phyloP scores from a whole-genome alignment of 2,888 invertebrate species.

The Acrobasis suavella region DNA sequence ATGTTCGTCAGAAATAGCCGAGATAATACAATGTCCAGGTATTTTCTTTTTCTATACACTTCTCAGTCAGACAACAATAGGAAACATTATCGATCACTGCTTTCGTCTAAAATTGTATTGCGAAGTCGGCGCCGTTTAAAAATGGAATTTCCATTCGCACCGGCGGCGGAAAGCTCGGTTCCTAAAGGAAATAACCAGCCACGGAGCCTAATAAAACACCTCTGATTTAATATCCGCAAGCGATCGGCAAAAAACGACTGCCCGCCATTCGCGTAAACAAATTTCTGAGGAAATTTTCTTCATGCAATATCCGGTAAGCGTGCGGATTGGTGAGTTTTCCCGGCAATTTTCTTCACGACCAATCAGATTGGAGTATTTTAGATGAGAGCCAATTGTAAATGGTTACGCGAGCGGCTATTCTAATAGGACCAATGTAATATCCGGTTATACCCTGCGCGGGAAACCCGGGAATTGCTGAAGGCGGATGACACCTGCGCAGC shows the following conservation, averaged over 20 bases:
- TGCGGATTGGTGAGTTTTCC: conserved; percentile 61
- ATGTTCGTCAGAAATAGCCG: background rate
- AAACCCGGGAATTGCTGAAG: conserved; percentile 73
- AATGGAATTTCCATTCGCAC: conserved; percentile 31
- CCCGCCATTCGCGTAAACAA: conserved; percentile 70
- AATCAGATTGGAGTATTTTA: conserved; percentile 44
- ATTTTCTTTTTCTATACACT: conserved; percentile 34
- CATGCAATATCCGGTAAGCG: conserved; percentile 67
- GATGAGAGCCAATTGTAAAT: conserved; percentile 53
- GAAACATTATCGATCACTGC: conserved; percentile 52
- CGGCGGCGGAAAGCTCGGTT: conserved; percentile 35
- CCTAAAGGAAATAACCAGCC: conserved; percentile 46
- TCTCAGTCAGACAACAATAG: conserved; percentile 44
- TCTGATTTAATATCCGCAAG: conserved; percentile 66
- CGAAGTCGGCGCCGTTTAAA: conserved; percentile 27
- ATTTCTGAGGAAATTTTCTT: conserved; percentile 75
- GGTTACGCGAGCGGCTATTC: conserved; percentile 54
- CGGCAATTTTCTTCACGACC: conserved; percentile 56
- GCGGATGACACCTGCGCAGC: conserved; percentile 72
- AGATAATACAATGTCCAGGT: conserved; percentile 23
- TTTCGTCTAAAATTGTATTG: conserved; percentile 26
- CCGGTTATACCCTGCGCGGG: conserved; percentile 76
- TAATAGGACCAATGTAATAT: conserved; percentile 69
- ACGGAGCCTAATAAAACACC: conserved; percentile 49
- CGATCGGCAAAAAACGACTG: conserved; percentile 58